phyloP scores from a whole-genome alignment of 2,797 vertebrate species.

The Danio tinwini region DNA sequence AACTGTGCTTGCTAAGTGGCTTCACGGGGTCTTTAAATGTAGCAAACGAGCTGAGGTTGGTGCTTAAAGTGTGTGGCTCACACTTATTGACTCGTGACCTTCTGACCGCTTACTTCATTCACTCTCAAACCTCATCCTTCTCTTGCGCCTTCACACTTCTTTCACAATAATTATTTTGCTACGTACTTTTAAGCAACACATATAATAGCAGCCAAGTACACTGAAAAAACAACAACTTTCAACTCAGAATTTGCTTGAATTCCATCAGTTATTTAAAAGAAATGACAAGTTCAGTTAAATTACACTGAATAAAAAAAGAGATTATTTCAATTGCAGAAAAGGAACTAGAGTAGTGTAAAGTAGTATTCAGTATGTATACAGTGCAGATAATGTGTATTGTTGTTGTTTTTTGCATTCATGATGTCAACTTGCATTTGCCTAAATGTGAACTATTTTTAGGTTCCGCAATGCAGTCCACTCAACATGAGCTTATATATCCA shows the following conservation, averaged over 20 bases:
- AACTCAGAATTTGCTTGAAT: too few species aligned
- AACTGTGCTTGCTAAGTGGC: background rate
- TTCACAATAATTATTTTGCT: conserved; percentile 4
- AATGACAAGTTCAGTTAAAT: too few species aligned
- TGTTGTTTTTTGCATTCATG: background rate
- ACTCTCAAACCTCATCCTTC: conserved; percentile 29
- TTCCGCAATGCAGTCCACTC: background rate
- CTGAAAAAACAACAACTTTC: too few species aligned
- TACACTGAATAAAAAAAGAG: background rate
- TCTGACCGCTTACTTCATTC: conserved; percentile 33
- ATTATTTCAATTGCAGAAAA: background rate
- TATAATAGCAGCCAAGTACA: background rate
- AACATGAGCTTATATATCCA: background rate
- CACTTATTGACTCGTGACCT: conserved; percentile 33
- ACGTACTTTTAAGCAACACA: conserved; percentile 12
- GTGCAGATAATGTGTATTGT: background rate
- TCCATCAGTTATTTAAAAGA: too few species aligned
- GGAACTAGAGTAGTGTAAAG: background rate
- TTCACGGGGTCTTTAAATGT: background rate
- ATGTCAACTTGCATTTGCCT: background rate
- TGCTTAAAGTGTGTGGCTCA: conserved; percentile 14
- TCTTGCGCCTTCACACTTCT: background rate
- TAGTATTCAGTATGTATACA: background rate
- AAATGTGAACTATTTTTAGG: background rate
- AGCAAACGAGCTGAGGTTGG: conserved; percentile 21